Evolutionary conservation across 1,140 invertebrate species (phyloP), one percentile per base, ranked within the genome.

Genomic region (Microplitis mediator): DNA sequence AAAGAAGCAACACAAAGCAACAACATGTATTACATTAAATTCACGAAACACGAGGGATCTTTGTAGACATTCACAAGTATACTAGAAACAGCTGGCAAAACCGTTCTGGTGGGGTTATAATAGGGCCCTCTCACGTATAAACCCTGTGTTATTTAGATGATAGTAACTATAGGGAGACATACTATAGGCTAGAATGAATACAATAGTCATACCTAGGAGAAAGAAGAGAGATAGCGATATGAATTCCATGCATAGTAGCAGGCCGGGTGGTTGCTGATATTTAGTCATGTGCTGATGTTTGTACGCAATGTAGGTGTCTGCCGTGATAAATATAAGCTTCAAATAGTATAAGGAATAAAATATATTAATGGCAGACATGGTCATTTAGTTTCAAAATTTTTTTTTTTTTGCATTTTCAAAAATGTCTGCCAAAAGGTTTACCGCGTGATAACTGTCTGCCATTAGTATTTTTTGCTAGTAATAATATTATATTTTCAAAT

Each of bases 331-430:
- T 50, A 14, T 23, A 34, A 35, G 4, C 0, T 63, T 32, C 2
- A 1, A 62, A 36, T 0, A 34, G n/a, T 56, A n/a, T 35, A 35
- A 63, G 1, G 1, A 39, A 56, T 56, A 23, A 56, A 56, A 16
- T 56, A 56, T 56, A 56, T 56, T 23, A 4, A 56, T 52, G 50
- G 61, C 39, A 11, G 6, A 23, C 5, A 13, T 31, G 60, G 51
- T 73, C 11, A 61, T 80, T 54, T 83, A 77, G n/a, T 2, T 73
- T 63, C 82, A 76, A n/a, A 76, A 69, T 3, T 14, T 4, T 56
- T 56, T 56, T 56, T 56, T 56, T 56, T 56, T 56, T 3, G 4
- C 14, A 56, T 23, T 56, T 56, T 56, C 16, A 23, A 56, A 56
- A 56, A 0, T n/a, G 52, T 56, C 52, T 56, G 52, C 52, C 52